These are phyloP conservation scores for Neodiprion pinetum DNA, from an alignment of 1,140 invertebrate species.

Conservation along the genomic window DNA sequence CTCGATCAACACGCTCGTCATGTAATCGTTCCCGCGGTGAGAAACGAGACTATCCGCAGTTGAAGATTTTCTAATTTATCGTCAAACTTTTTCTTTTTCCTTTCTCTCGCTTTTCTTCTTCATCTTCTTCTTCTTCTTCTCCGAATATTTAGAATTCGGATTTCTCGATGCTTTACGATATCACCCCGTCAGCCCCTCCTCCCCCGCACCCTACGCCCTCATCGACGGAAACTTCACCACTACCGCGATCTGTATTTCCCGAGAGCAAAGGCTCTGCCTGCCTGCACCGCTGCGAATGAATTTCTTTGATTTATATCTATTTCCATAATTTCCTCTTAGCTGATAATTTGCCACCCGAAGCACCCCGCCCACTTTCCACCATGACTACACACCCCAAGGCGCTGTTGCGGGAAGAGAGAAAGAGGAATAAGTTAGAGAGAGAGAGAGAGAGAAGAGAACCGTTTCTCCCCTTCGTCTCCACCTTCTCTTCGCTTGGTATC, in stretches of 20 bases:
- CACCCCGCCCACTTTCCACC: slow-evolving; percentile 15
- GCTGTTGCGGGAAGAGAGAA: slow-evolving; percentile 33
- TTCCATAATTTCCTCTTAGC: slow-evolving; percentile 58
- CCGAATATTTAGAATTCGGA: neutral
- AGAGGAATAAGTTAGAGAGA: too few species aligned
- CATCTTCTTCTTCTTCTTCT: neutral
- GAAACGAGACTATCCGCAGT: slow-evolving; percentile 26
- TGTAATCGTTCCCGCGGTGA: neutral
- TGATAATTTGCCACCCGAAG: slow-evolving; percentile 18
- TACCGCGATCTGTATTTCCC: slow-evolving; percentile 10
- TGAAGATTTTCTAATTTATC: neutral
- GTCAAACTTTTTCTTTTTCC: neutral
- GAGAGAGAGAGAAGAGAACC: too few species aligned
- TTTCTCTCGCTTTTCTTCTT: neutral
- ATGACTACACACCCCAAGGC: slow-evolving; percentile 33
- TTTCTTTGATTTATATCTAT: slow-evolving; percentile 54
- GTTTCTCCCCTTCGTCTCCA: too few species aligned
- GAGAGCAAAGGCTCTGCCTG: neutral
- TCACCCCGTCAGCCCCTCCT: slow-evolving; percentile 34
- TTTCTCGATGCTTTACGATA: slow-evolving; percentile 18
- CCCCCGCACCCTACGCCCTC: slow-evolving; percentile 22
- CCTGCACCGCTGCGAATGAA: neutral
- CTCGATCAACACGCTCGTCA: slow-evolving; percentile 13
- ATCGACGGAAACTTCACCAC: slow-evolving; percentile 21
- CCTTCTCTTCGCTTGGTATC: too few species aligned